Conservation (phyloP, 2,888 invertebrate species). For the Drosophila borealis region DNA sequence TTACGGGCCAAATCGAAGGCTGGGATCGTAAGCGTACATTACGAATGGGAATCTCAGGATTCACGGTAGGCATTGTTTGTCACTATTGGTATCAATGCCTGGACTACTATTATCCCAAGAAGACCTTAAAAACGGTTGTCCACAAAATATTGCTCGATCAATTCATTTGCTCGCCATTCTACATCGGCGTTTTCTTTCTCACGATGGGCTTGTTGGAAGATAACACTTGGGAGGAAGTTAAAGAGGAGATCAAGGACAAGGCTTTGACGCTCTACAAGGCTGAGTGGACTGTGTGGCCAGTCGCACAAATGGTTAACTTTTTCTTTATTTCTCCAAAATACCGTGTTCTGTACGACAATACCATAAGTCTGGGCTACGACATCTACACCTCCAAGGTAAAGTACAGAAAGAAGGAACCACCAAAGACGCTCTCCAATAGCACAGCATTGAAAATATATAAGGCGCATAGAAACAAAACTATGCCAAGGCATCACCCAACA, state of each 20-base stretch:
- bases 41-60: constrained; percentile 91
- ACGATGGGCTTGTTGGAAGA: constrained; percentile 90
- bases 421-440: constrained; percentile 1
- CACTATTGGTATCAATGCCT: constrained; percentile 94
- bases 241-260: constrained; percentile 89
- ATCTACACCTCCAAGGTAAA: constrained; percentile 92
- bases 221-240: constrained; percentile 87
- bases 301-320: constrained; percentile 95
- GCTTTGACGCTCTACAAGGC: constrained; percentile 91
- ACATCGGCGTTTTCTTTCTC: constrained; percentile 90
- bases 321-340: constrained; percentile 91
- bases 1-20: constrained; percentile 85
- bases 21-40: constrained; percentile 88
- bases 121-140: constrained; percentile 87
- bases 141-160: constrained; percentile 94
- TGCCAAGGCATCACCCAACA: background rate
- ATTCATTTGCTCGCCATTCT: constrained; percentile 91
- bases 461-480: constrained; percentile 13
- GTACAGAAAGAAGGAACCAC: constrained; percentile 84
- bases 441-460: constrained; percentile 19
- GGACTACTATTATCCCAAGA: constrained; percentile 90
- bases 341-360: constrained; percentile 93
- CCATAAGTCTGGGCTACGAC: constrained; percentile 93
- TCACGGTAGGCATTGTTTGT: constrained; percentile 91
- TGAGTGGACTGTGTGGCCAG: constrained; percentile 96